Percentiles rank a stretch among this genome's conserved stretches.
Evolutionary conservation across 2,113 vertebrate species (phyloP).

Genomic region (Equus przewalskii): DNA sequence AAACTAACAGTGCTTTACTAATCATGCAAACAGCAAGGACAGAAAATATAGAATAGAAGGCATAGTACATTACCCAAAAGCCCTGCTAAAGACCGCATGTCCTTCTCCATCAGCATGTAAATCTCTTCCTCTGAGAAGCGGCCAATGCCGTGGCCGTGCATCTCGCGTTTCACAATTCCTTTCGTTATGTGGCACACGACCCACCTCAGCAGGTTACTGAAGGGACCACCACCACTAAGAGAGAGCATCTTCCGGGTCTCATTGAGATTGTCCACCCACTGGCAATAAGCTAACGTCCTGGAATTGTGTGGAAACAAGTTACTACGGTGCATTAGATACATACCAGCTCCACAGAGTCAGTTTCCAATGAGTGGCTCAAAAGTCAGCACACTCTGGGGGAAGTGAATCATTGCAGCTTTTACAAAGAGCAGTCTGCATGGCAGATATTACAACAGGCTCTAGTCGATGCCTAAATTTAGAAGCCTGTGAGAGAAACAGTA

Average conservation of each 20-base stretch:
- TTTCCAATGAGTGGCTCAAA: not conserved
- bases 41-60: conserved; percentile 28
- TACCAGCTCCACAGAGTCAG: not conserved
- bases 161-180: conserved; percentile 96
- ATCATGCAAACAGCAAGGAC: conserved; percentile 11
- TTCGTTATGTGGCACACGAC: conserved; percentile 95
- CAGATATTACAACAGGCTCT: not conserved
- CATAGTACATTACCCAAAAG: conserved; percentile 92
- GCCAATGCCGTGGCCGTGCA: conserved; percentile 98
- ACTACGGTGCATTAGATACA: conserved; percentile 17
- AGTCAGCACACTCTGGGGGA: not conserved
- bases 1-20: conserved; percentile 38
- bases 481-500: not conserved
- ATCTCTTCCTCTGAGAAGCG: conserved; percentile 97
- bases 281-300: conserved; percentile 98
- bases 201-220: conserved; percentile 96
- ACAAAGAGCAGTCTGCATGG: not conserved
- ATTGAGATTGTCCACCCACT: conserved; percentile 98
- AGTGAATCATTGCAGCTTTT: not conserved
- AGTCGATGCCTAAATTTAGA: not conserved
- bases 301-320: conserved; percentile 80
- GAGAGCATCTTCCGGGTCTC: conserved; percentile 96
- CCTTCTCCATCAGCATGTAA: conserved; percentile 98
- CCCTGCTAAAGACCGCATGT: conserved; percentile 96
- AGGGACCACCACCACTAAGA: conserved; percentile 94